These are phyloP conservation scores for Phaenicophaeus curvirostris DNA, from an alignment of 2,797 vertebrate species.

Conservation along the genomic window DNA sequence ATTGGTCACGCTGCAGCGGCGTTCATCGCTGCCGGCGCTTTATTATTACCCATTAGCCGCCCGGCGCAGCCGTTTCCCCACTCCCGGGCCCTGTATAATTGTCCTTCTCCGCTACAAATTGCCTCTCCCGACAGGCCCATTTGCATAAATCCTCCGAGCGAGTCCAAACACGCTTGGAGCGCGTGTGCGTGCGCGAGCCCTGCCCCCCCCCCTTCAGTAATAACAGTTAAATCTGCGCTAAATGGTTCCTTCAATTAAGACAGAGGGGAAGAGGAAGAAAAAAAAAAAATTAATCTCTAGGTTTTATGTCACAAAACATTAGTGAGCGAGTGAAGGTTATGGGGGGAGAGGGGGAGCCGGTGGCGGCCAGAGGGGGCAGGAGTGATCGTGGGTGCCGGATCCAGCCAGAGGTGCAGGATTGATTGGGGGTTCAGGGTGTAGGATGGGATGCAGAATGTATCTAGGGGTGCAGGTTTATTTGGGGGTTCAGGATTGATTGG, in stretches of 20 bases:
- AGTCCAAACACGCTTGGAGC: conserved; percentile 74
- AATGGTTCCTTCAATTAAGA: conserved; percentile 82
- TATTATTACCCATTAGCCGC: conserved; percentile 80
- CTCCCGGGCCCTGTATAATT: conserved; percentile 80
- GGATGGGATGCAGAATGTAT: neutral
- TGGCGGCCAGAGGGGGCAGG: neutral
- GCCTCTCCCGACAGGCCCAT: conserved; percentile 81
- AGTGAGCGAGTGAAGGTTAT: conserved; percentile 68
- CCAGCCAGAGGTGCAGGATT: neutral
- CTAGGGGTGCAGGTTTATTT: neutral
- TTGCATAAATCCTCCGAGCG: conserved; percentile 81
- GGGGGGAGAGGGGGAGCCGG: neutral
- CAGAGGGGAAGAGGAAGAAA: conserved; percentile 3
- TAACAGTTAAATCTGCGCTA: conserved; percentile 83
- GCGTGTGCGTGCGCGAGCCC: conserved; percentile 62
- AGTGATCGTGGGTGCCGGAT: neutral
- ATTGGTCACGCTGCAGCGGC: conserved; percentile 76
- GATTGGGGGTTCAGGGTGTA: neutral
- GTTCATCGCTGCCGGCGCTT: conserved; percentile 69
- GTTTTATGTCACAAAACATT: conserved; percentile 80
- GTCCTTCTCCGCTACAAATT: conserved; percentile 83
- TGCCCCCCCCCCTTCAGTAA: conserved; percentile 77
- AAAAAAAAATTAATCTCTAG: conserved; percentile 72
- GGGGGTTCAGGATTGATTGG: too few relatives aligned
- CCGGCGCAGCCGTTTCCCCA: conserved; percentile 71